Evolutionary conservation across 2,797 vertebrate genomes (phyloP).

Genomic region (Gymnoscopelus microlampas): DNA sequence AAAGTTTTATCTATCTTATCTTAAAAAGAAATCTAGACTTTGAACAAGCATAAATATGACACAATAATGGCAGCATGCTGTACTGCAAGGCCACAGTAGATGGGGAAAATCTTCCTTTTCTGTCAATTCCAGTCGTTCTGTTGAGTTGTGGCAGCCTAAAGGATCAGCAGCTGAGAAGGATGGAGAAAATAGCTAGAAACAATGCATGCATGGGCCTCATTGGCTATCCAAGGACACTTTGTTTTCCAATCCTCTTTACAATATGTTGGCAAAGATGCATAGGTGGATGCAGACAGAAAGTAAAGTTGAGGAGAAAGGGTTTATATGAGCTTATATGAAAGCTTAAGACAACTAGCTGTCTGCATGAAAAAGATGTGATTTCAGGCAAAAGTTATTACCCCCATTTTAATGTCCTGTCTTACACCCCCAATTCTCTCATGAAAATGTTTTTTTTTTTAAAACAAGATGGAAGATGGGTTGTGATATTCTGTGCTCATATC

Average conservation of each 20-base stretch:
- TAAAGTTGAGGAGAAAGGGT: too few species aligned
- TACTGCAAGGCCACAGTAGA: conserved; percentile 31
- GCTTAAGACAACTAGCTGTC: too few species aligned
- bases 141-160: conserved; percentile 48
- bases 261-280: conserved; percentile 17
- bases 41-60: conserved; percentile 8
- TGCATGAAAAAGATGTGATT: too few species aligned
- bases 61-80: conserved; percentile 48
- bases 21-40: background rate
- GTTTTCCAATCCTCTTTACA: conserved; percentile 36
- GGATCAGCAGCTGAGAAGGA: conserved; percentile 62
- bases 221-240: conserved; percentile 51
- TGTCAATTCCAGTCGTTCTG: conserved; percentile 52
- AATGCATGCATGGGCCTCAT: conserved; percentile 30
- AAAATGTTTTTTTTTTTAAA: too few species aligned
- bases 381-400: too few species aligned
- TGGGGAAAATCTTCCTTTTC: conserved; percentile 31
- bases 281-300: background rate
- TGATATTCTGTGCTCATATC: too few species aligned
- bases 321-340: too few species aligned
- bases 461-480: too few species aligned
- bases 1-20: background rate
- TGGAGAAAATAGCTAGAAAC: conserved; percentile 38
- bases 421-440: too few species aligned
- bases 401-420: too few species aligned